These are phyloP conservation scores for Otus scops DNA, from an alignment of 2,797 vertebrate genomes.

Conservation along the genomic window DNA sequence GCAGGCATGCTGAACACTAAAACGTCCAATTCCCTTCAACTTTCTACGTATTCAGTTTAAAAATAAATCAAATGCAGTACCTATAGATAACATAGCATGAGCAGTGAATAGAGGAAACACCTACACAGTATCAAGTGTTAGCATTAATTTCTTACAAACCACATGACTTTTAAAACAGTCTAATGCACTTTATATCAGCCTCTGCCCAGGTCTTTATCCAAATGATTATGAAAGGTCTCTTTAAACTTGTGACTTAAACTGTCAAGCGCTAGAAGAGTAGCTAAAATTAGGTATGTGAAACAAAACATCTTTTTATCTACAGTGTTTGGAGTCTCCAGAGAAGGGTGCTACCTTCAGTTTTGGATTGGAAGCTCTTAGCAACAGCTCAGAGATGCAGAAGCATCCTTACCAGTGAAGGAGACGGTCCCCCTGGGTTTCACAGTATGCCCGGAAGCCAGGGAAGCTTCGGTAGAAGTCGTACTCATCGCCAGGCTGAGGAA, in stretches of 20 bases:
- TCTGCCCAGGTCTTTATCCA: background rate
- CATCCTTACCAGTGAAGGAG: slow-evolving; percentile 86
- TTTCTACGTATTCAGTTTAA: background rate
- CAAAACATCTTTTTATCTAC: background rate
- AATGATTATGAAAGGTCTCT: background rate
- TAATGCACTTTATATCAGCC: fast-evolving
- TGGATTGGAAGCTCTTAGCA: background rate
- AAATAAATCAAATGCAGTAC: background rate
- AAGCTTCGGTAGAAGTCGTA: slow-evolving; percentile 96
- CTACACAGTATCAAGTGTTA: background rate
- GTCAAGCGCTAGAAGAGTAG: background rate
- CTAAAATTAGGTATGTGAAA: background rate
- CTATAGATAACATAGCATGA: fast-evolving
- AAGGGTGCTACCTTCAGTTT: background rate
- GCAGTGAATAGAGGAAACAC: background rate
- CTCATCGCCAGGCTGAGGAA: slow-evolving; percentile 91
- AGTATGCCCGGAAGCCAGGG: slow-evolving; percentile 88
- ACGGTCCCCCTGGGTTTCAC: slow-evolving; percentile 84
- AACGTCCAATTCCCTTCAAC: background rate
- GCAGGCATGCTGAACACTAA: background rate
- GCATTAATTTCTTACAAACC: background rate
- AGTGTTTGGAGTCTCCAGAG: fast-evolving
- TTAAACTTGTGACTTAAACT: background rate
- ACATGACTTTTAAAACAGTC: background rate
- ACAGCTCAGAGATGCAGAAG: fast-evolving